Base-by-base conservation (phyloP, 2,113 vertebrate genomes). In the Dicaeum eximium region DNA sequence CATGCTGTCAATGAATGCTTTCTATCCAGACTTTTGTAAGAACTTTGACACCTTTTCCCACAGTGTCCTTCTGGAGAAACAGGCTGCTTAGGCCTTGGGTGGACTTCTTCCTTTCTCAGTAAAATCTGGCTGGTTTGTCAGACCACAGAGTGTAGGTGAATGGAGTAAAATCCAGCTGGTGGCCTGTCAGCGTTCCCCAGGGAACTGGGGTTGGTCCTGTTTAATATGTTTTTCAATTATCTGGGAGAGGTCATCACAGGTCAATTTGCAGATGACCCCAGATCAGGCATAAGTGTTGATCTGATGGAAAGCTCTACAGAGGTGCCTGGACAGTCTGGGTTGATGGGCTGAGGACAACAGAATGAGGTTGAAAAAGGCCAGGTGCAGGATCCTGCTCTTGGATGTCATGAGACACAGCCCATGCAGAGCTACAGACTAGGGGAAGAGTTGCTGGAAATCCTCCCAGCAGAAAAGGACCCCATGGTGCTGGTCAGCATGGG, bases 331-430 rank as follows among this genome's bases (percentile, higher is more conserved):
- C 15, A 69, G 23, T 19, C 11, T 92, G 54, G 8, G 44, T 70
- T 1, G 0, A 27, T 45, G 48, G 13, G 2, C 48, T 3, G 1
- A 70, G 37, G 37, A 23, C 17, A 45, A 20, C 0, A 5, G 14
- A 24, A 31, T 21, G 28, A 35, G 4, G 6, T 2, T 79, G 40
- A 73, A 50, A 7, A 42, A 64, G 50, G 19, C 6, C 3, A 37
- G 27, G 10, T 42, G 7, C 14, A 1, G 1, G 6, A 22, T 75
- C 17, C 12, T 81, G 45, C 5, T 11, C 5, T 38, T 70, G 7
- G 4, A 9, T 35, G 11, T 38, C 17, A 78, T n/a, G n/a, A n/a
- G n/a, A 19, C 10, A 53, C n/a, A 44, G 6, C 10, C 44, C 23
- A 8, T 22, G 20, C 18, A 69, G 16, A 1, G 0, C 14, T 75